Evolutionary conservation across 2,113 vertebrate genomes (phyloP), one percentile per base, ranked within the genome.

Genomic region (Ophthalmolycus amberensis): DNA sequence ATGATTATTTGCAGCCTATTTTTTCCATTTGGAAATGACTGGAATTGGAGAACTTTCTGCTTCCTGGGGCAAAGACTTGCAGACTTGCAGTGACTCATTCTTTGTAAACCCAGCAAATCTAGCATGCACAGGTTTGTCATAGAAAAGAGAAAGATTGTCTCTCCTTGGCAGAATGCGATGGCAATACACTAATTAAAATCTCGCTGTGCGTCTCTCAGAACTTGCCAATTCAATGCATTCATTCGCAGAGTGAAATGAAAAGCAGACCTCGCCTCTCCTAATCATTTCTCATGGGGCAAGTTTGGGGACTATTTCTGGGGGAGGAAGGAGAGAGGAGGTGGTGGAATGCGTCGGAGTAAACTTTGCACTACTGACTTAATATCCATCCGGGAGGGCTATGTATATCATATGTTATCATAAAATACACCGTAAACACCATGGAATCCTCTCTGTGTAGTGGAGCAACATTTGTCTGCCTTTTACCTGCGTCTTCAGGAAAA

Each of bases 161-260:
- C 71, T 85, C 72, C 66, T 86, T 85, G 65, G 76, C 63, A 89
- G 82, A 83, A 82, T 67, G 68, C 32, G 69, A 88, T 82, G 75
- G 82, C 80, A 87, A 88, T 85, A 82, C 66, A 79, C 85, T 91
- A 88, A 94, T 91, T 93, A 91, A 91, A 91, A 90, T 77, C 71
- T 89, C 48, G 68, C 85, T 84, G 29, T 68, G 77, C 77, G 74
- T 75, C 42, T 83, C 84, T 88, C 42, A 79, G 67, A 84, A 82
- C 77, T 86, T 86, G 73, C 77, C 77, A 87, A 85, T 90, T 91
- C 84, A 92, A 88, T 79, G 84, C 84, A 88, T 88, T 83, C 81
- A 83, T 74, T 86, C 48, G 52, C 54, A 62, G n/a, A 63, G 76
- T 15, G 40, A 79, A 72, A 83, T 83, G 44, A 86, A 90, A 93